Evolutionary conservation across 2,113 vertebrate species (phyloP).

Genomic region (Callipepla squamata): DNA sequence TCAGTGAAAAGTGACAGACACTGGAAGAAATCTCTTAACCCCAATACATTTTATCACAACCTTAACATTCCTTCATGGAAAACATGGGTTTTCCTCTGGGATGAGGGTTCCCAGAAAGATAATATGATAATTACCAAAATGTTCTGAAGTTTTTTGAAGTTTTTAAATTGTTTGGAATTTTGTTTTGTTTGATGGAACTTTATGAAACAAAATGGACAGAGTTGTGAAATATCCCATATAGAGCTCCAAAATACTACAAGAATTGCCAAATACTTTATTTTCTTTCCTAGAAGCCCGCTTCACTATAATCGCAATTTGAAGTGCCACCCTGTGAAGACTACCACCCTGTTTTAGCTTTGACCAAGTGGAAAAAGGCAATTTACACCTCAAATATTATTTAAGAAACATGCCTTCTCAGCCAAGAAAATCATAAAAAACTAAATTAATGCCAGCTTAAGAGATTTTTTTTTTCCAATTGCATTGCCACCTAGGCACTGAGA

Average conservation of each 20-base stretch:
- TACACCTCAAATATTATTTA: background rate
- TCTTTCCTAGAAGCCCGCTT: background rate
- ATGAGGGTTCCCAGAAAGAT: background rate
- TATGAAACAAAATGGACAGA: background rate
- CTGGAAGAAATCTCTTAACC: background rate
- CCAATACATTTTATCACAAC: fast-evolving
- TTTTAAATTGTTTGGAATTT: background rate
- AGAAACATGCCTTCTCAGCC: background rate
- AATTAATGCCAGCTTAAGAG: background rate
- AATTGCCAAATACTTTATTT: background rate
- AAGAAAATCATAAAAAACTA: background rate
- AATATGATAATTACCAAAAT: background rate
- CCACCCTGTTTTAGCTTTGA: background rate
- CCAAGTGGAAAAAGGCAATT: background rate
- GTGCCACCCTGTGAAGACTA: background rate
- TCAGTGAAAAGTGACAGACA: background rate
- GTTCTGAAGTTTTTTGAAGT: fast-evolving
- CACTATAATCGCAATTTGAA: background rate
- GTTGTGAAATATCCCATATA: background rate
- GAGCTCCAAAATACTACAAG: background rate
- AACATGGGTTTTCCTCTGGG: fast-evolving
- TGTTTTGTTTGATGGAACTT: background rate
- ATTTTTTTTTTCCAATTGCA: background rate
- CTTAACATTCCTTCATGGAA: background rate
- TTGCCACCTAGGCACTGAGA: background rate